Evolutionary conservation across 1,140 invertebrate species (phyloP), one percentile per base, ranked within the genome.

Genomic region (Philotrypesis tridentata): DNA sequence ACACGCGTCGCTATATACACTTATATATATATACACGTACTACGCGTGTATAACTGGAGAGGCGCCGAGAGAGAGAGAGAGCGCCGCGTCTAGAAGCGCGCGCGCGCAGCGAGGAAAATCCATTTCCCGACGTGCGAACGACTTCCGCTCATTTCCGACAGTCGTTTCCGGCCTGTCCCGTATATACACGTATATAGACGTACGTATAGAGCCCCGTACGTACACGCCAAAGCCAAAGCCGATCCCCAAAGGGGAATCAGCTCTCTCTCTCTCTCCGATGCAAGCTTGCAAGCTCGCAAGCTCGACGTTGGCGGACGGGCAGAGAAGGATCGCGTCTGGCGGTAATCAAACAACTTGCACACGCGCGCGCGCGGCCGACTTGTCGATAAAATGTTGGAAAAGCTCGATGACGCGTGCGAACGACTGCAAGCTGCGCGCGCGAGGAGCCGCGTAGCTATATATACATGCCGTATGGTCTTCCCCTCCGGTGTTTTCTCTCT

Each of bases 71-170:
- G n/a, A n/a, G n/a, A n/a, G n/a, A n/a, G n/a, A 9, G 9, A 37
- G 33, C 55, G 14, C 2, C 14, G 55, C 12, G 55, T 29, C 61
- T 17, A n/a, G n/a, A n/a, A n/a, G n/a, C n/a, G n/a, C n/a, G n/a
- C n/a, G n/a, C n/a, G n/a, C n/a, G n/a, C n/a, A n/a, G 61, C 63
- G 67, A 82, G 31, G 79, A 79, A 79, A 61, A 37, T 77, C 79
- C 70, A 67, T 71, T 87, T 84, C 72, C 21, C 73, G 77, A 71
- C 60, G 86, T 72, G 65, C 55, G 67, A 84, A 85, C 82, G 83
- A 86, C 86, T 87, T 88, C 86, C 86, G 84, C 87, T 88, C 79
- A 88, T 89, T 88, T 89, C 87, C 88, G 86, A 83, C 29, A 14
- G 48, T 82, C 85, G 83, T 86, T 89, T 88, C 88, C 86, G 85